phyloP scores from a whole-genome alignment of 2,113 vertebrate species.

The Cardinalis cardinalis region DNA sequence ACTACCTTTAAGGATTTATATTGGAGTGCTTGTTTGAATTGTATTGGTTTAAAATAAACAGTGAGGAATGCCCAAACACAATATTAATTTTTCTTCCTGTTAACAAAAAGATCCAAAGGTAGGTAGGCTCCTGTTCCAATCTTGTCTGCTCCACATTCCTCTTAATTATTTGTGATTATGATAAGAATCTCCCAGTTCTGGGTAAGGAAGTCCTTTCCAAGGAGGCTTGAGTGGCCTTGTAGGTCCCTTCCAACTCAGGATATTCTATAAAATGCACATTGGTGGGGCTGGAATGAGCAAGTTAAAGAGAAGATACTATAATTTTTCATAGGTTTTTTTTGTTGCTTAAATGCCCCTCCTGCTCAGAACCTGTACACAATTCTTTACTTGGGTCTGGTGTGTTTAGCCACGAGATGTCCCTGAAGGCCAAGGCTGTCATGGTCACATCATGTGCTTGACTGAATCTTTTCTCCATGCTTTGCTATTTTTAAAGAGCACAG shows the following conservation, averaged over 20 bases:
- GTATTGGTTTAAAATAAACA: not conserved
- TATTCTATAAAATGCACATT: not conserved
- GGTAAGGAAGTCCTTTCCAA: not conserved
- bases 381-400: not conserved
- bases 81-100: not conserved
- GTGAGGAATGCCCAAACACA: not conserved
- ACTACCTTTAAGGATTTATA: not conserved
- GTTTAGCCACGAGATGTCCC: not conserved
- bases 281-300: not conserved
- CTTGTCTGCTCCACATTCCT: not conserved
- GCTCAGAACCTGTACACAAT: not conserved
- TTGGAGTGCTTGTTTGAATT: not conserved
- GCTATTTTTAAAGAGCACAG: not conserved
- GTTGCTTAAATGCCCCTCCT: not conserved
- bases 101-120: not conserved
- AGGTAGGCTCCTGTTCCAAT: not conserved
- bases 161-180: not conserved
- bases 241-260: not conserved
- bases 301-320: not conserved
- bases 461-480: not conserved
- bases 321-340: not conserved
- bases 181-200: not conserved
- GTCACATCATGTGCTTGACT: not conserved
- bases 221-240: too few species aligned
- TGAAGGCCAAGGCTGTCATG: not conserved